phyloP scores from a whole-genome alignment of 2,113 vertebrate genomes.

The Dasyurus viverrinus region DNA sequence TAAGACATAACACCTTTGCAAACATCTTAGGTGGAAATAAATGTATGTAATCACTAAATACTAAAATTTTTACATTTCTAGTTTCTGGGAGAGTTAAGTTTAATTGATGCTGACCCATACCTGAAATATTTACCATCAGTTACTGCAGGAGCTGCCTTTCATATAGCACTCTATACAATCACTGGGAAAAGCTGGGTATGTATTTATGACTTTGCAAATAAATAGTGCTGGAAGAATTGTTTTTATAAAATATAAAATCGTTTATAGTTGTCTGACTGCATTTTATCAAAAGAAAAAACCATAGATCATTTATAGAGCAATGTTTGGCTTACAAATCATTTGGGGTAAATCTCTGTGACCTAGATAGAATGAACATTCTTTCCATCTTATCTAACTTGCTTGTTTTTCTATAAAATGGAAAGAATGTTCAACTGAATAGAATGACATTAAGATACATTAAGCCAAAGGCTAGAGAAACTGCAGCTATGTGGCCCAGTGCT shows the following conservation, averaged over 20 bases:
- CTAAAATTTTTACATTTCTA: constrained; percentile 72
- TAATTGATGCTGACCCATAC: constrained; percentile 95
- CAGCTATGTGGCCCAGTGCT: too few species aligned
- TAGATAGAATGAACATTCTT: background rate
- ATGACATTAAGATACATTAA: background rate
- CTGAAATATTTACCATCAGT: constrained; percentile 95
- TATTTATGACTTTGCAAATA: constrained; percentile 17
- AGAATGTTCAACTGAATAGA: background rate
- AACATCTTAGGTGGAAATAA: background rate
- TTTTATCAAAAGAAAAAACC: too few species aligned
- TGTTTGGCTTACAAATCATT: background rate
- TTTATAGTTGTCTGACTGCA: too few species aligned
- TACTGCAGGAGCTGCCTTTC: constrained; percentile 92
- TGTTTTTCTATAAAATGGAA: too few species aligned
- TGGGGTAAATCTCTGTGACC: background rate
- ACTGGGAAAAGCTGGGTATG: constrained; percentile 92
- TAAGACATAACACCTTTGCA: background rate
- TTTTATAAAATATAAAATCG: too few species aligned
- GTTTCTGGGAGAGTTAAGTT: constrained; percentile 95
- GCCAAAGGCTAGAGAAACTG: background rate
- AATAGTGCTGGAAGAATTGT: too few species aligned
- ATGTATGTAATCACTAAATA: background rate
- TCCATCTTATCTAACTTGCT: too few species aligned
- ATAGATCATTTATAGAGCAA: background rate
- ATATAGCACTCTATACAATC: constrained; percentile 90